phyloP scores from a whole-genome alignment of 2,888 invertebrate genomes.

The Melinopterus prodromus region DNA sequence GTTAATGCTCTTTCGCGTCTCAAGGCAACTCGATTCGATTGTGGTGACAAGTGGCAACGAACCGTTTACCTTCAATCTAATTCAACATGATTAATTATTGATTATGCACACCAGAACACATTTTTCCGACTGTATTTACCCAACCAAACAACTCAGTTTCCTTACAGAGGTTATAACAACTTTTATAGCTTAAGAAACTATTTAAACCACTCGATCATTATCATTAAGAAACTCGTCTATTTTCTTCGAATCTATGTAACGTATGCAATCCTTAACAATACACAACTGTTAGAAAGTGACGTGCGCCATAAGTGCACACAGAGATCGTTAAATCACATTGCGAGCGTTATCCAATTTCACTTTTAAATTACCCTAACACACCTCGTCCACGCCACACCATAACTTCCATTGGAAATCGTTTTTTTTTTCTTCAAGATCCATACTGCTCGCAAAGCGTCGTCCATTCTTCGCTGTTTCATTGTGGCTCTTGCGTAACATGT shows the following conservation, averaged over 20 bases:
- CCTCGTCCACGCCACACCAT: background rate
- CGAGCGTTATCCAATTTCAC: background rate
- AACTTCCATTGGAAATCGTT: background rate
- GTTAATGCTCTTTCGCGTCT: too few species aligned
- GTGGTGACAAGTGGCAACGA: too few species aligned
- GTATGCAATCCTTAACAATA: background rate
- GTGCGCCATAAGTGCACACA: background rate
- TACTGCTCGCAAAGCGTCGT: background rate
- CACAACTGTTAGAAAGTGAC: background rate
- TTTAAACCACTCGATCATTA: too few species aligned
- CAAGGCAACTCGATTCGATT: too few species aligned
- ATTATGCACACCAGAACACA: too few species aligned
- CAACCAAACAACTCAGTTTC: too few species aligned
- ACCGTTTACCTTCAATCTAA: too few species aligned
- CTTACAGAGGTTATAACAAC: too few species aligned
- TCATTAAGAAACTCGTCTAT: background rate
- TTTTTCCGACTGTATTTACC: too few species aligned
- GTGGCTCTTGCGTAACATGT: background rate
- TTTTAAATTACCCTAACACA: background rate
- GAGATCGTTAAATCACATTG: background rate
- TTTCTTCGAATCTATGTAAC: slow-evolving; percentile 4
- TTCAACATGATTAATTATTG: too few species aligned
- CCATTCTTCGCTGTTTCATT: background rate
- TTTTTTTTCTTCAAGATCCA: background rate
- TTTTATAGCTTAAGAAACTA: too few species aligned